phyloP scores from a whole-genome alignment of 2,888 invertebrate species.

The Ryuthela nishihirai region DNA sequence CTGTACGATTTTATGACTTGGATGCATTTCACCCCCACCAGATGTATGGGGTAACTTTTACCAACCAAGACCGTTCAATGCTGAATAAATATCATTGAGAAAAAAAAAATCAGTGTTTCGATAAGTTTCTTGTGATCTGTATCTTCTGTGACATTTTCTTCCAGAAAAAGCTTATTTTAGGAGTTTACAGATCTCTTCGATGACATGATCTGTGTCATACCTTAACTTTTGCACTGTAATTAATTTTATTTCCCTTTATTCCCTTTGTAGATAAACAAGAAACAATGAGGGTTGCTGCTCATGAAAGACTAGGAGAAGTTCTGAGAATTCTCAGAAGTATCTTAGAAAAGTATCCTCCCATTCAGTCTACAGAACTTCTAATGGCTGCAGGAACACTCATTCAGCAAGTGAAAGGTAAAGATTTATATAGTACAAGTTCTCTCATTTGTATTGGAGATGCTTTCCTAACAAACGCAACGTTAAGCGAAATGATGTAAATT shows the following conservation, averaged over 20 bases:
- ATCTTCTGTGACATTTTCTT: too few relatives aligned
- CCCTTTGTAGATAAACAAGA: slow-evolving; percentile 46
- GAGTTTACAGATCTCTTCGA: too few relatives aligned
- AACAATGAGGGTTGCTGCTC: slow-evolving; percentile 49
- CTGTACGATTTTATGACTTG: too few relatives aligned
- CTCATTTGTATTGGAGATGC: neutral
- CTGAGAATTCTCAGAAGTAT: slow-evolving; percentile 53
- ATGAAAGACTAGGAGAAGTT: slow-evolving; percentile 55
- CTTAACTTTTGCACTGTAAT: neutral
- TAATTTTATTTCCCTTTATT: neutral
- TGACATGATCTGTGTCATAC: too few relatives aligned
- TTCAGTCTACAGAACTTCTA: slow-evolving; percentile 55
- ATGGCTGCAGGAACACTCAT: slow-evolving; percentile 54
- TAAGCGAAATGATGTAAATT: neutral
- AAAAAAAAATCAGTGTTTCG: too few relatives aligned
- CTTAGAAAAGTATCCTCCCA: slow-evolving; percentile 54
- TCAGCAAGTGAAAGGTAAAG: slow-evolving; percentile 54
- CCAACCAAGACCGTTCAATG: too few relatives aligned
- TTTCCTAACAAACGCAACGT: too few relatives aligned
- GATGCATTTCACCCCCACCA: too few relatives aligned
- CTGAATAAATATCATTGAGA: too few relatives aligned
- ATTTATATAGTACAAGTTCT: neutral
- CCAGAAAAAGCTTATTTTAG: neutral
- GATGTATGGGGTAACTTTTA: too few relatives aligned
- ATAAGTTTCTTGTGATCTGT: too few relatives aligned